These are phyloP conservation scores for Empis livida DNA, from an alignment of 2,888 invertebrate species.

Conservation along the genomic window DNA sequence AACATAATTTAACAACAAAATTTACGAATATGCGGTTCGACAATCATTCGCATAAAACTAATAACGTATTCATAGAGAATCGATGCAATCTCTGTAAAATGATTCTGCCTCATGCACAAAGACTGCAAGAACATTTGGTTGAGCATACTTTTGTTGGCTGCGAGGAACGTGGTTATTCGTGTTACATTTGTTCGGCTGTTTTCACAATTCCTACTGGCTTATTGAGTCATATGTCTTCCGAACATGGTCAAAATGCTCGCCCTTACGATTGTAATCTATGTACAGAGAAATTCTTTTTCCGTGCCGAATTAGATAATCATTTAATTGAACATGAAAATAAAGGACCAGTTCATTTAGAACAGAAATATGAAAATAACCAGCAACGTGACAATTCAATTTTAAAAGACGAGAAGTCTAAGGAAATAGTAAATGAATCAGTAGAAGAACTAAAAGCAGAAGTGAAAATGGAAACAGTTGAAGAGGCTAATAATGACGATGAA, in stretches of 20 bases:
- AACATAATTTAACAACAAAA: conserved; percentile 27
- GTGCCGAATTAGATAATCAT: conserved; percentile 84
- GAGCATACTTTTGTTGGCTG: conserved; percentile 87
- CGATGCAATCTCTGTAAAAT: conserved; percentile 68
- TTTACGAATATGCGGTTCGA: conserved; percentile 5
- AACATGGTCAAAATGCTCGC: conserved; percentile 67
- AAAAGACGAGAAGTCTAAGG: not conserved
- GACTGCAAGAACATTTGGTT: conserved; percentile 77
- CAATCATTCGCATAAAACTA: conserved; percentile 14
- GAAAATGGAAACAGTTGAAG: conserved; percentile 7
- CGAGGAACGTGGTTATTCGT: conserved; percentile 59
- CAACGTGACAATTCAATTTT: not conserved
- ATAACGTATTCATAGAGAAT: conserved; percentile 37
- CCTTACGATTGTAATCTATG: conserved; percentile 81
- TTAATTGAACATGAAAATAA: conserved; percentile 43
- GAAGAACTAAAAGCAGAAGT: conserved; percentile 1
- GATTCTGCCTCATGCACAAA: conserved; percentile 61
- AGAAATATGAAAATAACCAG: not conserved
- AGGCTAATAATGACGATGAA: conserved; percentile 21
- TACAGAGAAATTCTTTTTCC: conserved; percentile 77
- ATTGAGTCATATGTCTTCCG: conserved; percentile 67
- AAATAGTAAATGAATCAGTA: not conserved
- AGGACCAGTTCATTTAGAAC: not conserved
- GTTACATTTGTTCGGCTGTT: conserved; percentile 77
- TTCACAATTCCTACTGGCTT: conserved; percentile 74